phyloP scores from a whole-genome alignment of 1,140 invertebrate genomes.

The Heliconius nattereri region DNA sequence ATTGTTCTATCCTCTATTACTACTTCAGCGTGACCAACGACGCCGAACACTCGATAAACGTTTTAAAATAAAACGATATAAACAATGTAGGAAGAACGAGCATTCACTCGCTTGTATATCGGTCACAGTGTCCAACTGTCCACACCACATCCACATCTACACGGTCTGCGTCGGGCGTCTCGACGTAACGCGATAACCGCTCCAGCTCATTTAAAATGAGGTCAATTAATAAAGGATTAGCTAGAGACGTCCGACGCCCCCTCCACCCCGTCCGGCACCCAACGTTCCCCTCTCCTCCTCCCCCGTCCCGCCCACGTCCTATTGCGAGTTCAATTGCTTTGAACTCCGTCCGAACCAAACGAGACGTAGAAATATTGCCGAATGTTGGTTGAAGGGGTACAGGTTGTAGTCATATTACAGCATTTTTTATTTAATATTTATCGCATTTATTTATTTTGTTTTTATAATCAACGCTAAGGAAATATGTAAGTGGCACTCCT shows the following conservation, averaged over 20 bases:
- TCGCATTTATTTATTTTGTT: constrained; percentile 79
- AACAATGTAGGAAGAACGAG: background rate
- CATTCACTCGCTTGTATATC: constrained; percentile 35
- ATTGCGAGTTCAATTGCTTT: constrained; percentile 70
- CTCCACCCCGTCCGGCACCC: constrained; percentile 29
- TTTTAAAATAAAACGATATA: background rate
- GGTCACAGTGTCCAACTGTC: constrained; percentile 35
- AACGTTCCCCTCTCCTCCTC: background rate
- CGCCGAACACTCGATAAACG: background rate
- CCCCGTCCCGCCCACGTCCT: constrained; percentile 41
- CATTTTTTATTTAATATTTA: constrained; percentile 78
- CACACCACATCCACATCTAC: constrained; percentile 34
- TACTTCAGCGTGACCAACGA: background rate
- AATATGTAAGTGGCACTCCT: constrained; percentile 75
- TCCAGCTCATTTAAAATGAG: constrained; percentile 68
- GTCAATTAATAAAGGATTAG: constrained; percentile 76
- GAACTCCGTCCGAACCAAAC: constrained; percentile 64
- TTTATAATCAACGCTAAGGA: constrained; percentile 68
- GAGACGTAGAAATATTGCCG: constrained; percentile 70
- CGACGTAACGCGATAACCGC: constrained; percentile 43
- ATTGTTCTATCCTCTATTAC: background rate
- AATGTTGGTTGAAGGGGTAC: constrained; percentile 79
- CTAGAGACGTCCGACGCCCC: constrained; percentile 64
- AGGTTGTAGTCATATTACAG: constrained; percentile 77
- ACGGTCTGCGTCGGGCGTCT: constrained; percentile 57